Base-by-base conservation (phyloP, 2,797 vertebrate genomes). In the Nannoperca obscura region DNA sequence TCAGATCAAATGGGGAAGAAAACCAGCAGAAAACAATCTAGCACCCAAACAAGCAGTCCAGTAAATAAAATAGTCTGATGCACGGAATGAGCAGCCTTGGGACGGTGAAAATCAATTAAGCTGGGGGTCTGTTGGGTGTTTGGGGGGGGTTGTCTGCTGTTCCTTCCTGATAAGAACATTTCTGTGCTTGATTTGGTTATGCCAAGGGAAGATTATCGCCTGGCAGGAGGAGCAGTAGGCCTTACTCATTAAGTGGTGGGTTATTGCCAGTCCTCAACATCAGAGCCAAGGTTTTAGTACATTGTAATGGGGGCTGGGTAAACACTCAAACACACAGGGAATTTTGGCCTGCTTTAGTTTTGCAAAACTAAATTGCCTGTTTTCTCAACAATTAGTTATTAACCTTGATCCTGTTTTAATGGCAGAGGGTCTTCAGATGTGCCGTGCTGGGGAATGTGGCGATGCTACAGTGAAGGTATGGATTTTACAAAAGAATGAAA, bases 231-330 rank as follows among this genome's bases (percentile, higher is more conserved):
- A 83, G 91, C 85, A 83, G 78, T 87, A 74, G 91, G 89, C 89
- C 89, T 90, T 89, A 91, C 88, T 93, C 92, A 93, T 93, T 93
- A 93, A 93, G 91, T 88, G 88, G 85, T 89, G 92, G 88, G 90
- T 84, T 86, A 88, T 69, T 92, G 93, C 93, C 93, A 93, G 89
- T 92, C 86, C 86, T 92, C 87, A 80, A 83, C 84, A 84, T 77
- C 60, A 67, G 67, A 90, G 93, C 93, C 94, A 94, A 93, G 81
- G 89, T 90, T 92, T 90, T 84, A 83, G 83, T 84, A 85, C 84
- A 90, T 85, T 91, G 78, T 91, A 88, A 91, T 84, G 70, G 85
- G 79, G 84, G 84, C 73, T 88, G 88, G 72, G 71, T 86, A 91
- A 90, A 86, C 84, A 88, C 77, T 81, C 64, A 70, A 63, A 83